Evolutionary conservation across 2,113 vertebrate genomes (phyloP).

Genomic region (Carettochelys insculpta): DNA sequence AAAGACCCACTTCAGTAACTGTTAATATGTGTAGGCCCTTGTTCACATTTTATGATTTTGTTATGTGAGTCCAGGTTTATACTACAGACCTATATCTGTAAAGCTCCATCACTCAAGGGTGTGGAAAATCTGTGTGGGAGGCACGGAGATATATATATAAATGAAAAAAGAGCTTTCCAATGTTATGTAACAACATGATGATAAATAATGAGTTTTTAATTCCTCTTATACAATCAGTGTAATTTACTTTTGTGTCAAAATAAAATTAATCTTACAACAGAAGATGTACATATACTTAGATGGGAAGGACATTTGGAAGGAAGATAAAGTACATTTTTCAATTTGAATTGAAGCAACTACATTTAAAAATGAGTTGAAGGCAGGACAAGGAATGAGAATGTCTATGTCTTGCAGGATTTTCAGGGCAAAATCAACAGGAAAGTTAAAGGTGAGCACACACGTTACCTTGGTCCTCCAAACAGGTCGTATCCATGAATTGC

Average conservation of each 20-base stretch:
- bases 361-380: not conserved
- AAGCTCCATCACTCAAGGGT: no score
- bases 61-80: no score
- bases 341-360: constrained; percentile 52
- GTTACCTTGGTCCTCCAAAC: not conserved
- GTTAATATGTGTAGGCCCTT: no score
- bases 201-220: constrained; percentile 15
- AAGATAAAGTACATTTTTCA: constrained; percentile 56
- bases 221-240: constrained; percentile 8
- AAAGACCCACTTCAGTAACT: no score
- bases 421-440: not conserved
- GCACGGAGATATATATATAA: not conserved
- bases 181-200: not conserved
- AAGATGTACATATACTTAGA: not conserved
- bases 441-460: not conserved
- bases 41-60: no score
- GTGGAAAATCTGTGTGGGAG: not conserved
- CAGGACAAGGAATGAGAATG: constrained; percentile 4
- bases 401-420: not conserved
- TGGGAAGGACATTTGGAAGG: constrained; percentile 25
- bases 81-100: no score
- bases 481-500: not conserved
- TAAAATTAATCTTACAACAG: not conserved
- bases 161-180: not conserved
- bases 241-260: constrained; percentile 31